Evolutionary conservation across 2,113 vertebrate genomes (phyloP), one percentile per base, ranked within the genome.

Genomic region (Monarcha castaneiventris): DNA sequence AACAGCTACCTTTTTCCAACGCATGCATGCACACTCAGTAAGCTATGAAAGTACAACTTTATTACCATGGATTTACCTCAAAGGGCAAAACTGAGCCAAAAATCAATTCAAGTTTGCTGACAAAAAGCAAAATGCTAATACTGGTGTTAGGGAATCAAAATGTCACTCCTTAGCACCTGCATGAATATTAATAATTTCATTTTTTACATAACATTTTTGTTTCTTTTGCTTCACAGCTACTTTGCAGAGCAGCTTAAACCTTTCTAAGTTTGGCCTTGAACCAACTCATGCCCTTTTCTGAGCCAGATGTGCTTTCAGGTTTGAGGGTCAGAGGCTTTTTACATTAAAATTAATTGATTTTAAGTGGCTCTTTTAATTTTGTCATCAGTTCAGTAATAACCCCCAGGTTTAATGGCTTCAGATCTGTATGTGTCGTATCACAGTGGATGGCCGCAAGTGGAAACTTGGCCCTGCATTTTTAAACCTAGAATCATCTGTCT

Each of bases 51-150:
- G 83, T 78, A 95, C 76, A 92, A 95, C 83, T 96, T 96, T 89
- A 96, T 96, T 93, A 90, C 73, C 83, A 62, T 1, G 33, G 88
- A 92, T 84, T 96, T 96, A 96, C 66, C 94, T 97, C 88, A 94
- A 92, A 97, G 83, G 73, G 83, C 77, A 96, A 92, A 94, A 93
- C 80, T 62, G 90, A 96, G 88, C 69, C 90, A 94, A 97, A 95
- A 93, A 96, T 96, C 94, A 95, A 93, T 96, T 92, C 49, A 59
- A 35, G 66, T 93, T 92, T 96, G 95, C 95, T 96, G 96, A 96
- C 96, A 96, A 94, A 96, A 96, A 89, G 94, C 90, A 95, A 96
- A 95, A 97, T 95, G 95, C 86, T 95, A 96, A 96, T 87, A 93
- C 76, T 55, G 54, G 88, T 93, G 88, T 96, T 90, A 90, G 26